Base-by-base conservation (phyloP, 2,888 invertebrate species). In the Pristionchus japonicus region DNA sequence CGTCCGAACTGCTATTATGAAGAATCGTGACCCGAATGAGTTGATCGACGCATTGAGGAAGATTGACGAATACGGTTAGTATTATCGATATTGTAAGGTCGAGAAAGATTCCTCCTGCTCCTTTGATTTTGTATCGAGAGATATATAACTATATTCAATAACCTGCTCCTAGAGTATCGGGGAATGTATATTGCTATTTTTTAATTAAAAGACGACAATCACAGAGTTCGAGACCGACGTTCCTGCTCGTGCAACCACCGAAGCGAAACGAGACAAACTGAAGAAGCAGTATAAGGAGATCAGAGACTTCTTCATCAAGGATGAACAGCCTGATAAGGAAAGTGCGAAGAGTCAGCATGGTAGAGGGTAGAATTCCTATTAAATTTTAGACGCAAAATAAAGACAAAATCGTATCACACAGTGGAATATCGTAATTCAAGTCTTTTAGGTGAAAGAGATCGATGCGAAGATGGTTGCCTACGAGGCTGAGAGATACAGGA, bases 11-110 rank as follows among this genome's bases (percentile, higher is more conserved):
- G 98, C 98, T 85, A 98, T 99, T 3, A 96, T 99, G 6, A 99
- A 99, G 95, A 98, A 98, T 95, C 98, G 99, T 96, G 98, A 99
- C 96, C 98, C 99, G 0, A 96, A 97, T 87, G 98, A 98, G 95
- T 96, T 99, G 89, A 96, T 99, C 67, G 97, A 97, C 94, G 98
- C 98, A 95, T 96, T 99, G 96, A 98, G 98, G 95, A 97, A 98
- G 95, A 97, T 99, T 94, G 99, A 99, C 96, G 97, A 98, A 96
- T 98, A 98, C 97, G 98, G 98, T 98, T 95, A 52, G 86, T 61
- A 31, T 23, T 20, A 13, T 34, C 82, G 6, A n/a, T n/a, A n/a
- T n/a, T n/a, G n/a, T n/a, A n/a, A n/a, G n/a, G n/a, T n/a, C n/a
- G n/a, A n/a, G n/a, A n/a, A n/a, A n/a, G n/a, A n/a, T n/a, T n/a